Evolutionary conservation across 2,888 invertebrate genomes (phyloP).

Genomic region (Xestoiulus laeticollis): DNA sequence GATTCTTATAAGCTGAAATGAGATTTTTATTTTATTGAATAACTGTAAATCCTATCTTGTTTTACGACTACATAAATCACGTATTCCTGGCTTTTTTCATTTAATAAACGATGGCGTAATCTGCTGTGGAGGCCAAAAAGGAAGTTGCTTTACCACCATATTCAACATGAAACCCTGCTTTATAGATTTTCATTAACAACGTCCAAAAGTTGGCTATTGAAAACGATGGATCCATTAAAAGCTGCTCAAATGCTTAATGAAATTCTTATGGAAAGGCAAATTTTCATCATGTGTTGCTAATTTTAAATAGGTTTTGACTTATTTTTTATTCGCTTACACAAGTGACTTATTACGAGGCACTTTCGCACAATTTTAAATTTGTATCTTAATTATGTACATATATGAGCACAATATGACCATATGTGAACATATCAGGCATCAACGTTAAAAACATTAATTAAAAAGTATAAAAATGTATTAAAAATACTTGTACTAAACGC

Average conservation of each 20-base stretch:
- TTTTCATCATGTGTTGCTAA: too few species aligned
- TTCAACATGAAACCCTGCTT: not conserved
- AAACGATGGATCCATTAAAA: constrained; percentile 14
- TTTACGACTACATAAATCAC: constrained; percentile 33
- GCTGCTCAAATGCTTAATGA: not conserved
- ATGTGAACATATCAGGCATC: too few species aligned
- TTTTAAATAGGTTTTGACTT: too few species aligned
- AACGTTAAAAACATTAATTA: too few species aligned
- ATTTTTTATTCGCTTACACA: too few species aligned
- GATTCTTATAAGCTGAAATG: not conserved
- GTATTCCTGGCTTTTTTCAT: not conserved
- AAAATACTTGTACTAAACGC: too few species aligned
- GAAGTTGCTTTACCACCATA: not conserved
- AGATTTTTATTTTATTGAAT: not conserved
- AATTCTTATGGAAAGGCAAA: not conserved
- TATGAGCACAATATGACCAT: too few species aligned
- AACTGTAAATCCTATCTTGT: constrained; percentile 5
- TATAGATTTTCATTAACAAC: not conserved
- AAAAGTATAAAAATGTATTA: too few species aligned
- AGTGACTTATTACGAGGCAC: too few species aligned
- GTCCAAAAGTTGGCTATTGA: not conserved
- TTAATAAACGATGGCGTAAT: constrained; percentile 31
- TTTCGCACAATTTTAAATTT: too few species aligned
- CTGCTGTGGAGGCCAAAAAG: not conserved
- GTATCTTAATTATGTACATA: too few species aligned